phyloP scores from a whole-genome alignment of 2,113 vertebrate genomes.

The Riparia riparia region DNA sequence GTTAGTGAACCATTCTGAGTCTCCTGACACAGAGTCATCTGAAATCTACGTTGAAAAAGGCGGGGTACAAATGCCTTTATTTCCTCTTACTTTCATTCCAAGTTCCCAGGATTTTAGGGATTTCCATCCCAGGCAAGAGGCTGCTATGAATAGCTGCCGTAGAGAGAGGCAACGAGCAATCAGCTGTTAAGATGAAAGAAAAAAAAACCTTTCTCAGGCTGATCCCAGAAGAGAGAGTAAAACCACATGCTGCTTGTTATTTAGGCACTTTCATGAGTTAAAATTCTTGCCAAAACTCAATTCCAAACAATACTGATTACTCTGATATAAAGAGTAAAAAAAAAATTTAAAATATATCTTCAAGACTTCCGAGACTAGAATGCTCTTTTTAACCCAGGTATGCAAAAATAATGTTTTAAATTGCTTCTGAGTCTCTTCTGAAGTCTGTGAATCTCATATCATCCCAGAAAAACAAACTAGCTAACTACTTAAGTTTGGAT shows the following conservation, averaged over 20 bases:
- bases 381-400: not conserved
- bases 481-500: not conserved
- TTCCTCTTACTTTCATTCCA: not conserved
- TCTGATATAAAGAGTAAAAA: not conserved
- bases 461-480: not conserved
- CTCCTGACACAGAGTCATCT: not conserved
- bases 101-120: not conserved
- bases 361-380: not conserved
- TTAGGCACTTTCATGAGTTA: not conserved
- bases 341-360: not conserved
- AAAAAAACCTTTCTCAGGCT: not conserved
- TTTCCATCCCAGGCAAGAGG: not conserved
- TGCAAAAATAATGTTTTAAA: not conserved
- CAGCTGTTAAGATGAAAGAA: not conserved
- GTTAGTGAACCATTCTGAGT: not conserved
- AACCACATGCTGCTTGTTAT: not conserved
- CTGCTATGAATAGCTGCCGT: not conserved
- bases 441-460: not conserved
- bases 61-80: not conserved
- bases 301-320: not conserved
- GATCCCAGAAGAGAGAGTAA: not conserved
- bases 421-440: not conserved
- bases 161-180: not conserved
- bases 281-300: not conserved
- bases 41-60: not conserved